A percentile compares a stretch with the other conserved stretches of the same genome.
These are phyloP conservation scores for Cephus nigrinus DNA, from an alignment of 2,888 invertebrate genomes.

Conservation along the genomic window DNA sequence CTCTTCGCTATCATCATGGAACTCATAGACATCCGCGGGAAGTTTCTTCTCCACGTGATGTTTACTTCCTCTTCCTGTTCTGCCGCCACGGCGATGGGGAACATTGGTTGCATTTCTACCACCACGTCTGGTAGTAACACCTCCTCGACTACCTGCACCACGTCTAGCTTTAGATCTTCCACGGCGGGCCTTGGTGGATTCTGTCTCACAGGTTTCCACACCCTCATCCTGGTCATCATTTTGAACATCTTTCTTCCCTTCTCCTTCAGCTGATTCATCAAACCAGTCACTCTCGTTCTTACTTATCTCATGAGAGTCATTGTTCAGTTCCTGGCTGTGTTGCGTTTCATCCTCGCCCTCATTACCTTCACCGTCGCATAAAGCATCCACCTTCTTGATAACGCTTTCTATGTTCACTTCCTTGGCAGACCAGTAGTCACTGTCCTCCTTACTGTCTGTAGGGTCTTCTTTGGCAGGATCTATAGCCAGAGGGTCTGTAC, in stretches of 20 bases:
- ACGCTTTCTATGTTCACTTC: slow-evolving; percentile 85
- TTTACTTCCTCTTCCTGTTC: slow-evolving; percentile 61
- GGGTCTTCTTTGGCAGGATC: slow-evolving; percentile 65
- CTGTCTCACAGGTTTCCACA: slow-evolving; percentile 58
- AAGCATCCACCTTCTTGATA: slow-evolving; percentile 81
- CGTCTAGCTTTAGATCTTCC: slow-evolving; percentile 59
- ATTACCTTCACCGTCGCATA: slow-evolving; percentile 67
- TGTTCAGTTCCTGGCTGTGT: slow-evolving; percentile 23
- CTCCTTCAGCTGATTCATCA: slow-evolving; percentile 48
- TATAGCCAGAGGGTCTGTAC: slow-evolving; percentile 51
- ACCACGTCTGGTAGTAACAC: slow-evolving; percentile 72
- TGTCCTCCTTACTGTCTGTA: slow-evolving; percentile 73
- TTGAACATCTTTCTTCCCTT: slow-evolving; percentile 36
- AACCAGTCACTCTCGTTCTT: slow-evolving; percentile 57
- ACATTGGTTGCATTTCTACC: slow-evolving; percentile 55
- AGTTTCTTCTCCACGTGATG: slow-evolving; percentile 69
- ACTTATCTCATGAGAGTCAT: slow-evolving; percentile 43
- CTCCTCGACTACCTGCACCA: slow-evolving; percentile 65
- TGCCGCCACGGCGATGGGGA: slow-evolving; percentile 60
- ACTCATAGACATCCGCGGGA: slow-evolving; percentile 87
- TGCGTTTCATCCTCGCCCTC: slow-evolving; percentile 62
- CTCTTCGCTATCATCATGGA: slow-evolving; percentile 90
- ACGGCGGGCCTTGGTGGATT: slow-evolving; percentile 60
- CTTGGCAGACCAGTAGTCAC: slow-evolving; percentile 82
- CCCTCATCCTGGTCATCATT: slow-evolving; percentile 61